phyloP scores from a whole-genome alignment of 2,113 vertebrate species.

The Cyphomyrus discorhynchus region DNA sequence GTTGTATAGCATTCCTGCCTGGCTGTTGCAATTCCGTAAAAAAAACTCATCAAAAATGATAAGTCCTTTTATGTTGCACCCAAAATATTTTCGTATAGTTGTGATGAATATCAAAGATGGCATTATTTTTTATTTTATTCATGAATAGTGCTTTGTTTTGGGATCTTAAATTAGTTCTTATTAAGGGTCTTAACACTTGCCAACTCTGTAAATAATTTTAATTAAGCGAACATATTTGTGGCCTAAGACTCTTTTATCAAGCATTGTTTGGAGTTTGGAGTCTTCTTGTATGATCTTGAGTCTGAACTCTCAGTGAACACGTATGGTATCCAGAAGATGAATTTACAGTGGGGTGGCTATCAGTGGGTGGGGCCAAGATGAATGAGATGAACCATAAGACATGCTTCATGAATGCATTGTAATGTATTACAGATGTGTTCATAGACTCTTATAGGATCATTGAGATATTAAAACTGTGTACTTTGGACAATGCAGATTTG shows the following conservation, averaged over 20 bases:
- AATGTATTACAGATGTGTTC: too few species aligned
- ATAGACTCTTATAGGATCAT: too few species aligned
- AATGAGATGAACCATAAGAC: not conserved
- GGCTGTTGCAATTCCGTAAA: not conserved
- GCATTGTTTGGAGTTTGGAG: not conserved
- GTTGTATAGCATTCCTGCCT: not conserved
- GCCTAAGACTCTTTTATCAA: not conserved
- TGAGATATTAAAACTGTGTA: too few species aligned
- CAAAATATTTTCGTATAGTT: not conserved
- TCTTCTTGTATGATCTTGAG: not conserved
- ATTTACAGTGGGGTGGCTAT: not conserved
- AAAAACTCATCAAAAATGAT: not conserved
- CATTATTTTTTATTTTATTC: not conserved
- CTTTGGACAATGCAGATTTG: too few species aligned
- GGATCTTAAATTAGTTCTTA: not conserved
- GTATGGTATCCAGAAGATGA: slow-evolving; percentile 6
- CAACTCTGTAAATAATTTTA: not conserved
- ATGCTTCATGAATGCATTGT: too few species aligned
- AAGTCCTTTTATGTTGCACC: not conserved
- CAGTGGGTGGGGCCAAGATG: not conserved
- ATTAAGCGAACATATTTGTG: not conserved
- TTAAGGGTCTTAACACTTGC: not conserved
- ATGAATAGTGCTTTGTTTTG: not conserved
- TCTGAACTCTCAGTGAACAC: not conserved
- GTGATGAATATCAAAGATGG: not conserved